Evolutionary conservation across 23 tunicate species (phyloP), one percentile per base, ranked within the genome.

Genomic region (Trididemnum clinides): DNA sequence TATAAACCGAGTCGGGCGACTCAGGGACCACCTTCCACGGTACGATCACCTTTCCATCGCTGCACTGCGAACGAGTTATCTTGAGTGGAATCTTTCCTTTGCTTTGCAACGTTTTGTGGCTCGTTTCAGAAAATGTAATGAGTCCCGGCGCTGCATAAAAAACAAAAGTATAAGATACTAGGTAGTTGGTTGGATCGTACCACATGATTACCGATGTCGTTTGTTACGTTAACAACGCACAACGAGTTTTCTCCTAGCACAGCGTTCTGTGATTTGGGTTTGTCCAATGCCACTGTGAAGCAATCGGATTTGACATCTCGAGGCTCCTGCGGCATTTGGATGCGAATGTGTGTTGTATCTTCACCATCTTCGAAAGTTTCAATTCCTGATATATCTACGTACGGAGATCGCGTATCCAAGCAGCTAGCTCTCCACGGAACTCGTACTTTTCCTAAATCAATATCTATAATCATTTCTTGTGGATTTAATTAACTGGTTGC

Each of bases 1-100:
- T 33, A 66, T 94, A 94, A 51, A 91, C 95, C 3, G 98, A 94
- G 50, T 94, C 98, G 0, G 87, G 64, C 15, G 62, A 58, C 7
- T 94, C 94, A 7, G 98, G 94, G 1, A 85, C 90, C 19, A 94
- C 72, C 64, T 85, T 85, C 98, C 98, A 94, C 37, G 98, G 98
- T 3, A 94, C 90, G 21, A 86, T 78, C 0, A 94, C 94, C 36
- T 88, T 29, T 28, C 98, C 98, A 0, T 63, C 39, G 19, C 84
- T 39, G 10, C 35, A 80, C 49, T 89, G 88, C 36, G 36, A 27
- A 4, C 98, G 82, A 0, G 26, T 31, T 12, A 94, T 44, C 32
- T 65, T 85, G 34, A 94, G 7, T 54, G 64, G 21, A 6, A 82
- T 54, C 26, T 82, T 85, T 1, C 88, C 88, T 33, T 85, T 64